A percentile compares a stretch with the other conserved stretches of the same genome.
phyloP scores from a whole-genome alignment of 2,888 invertebrate species.

The Philaethria dido region DNA sequence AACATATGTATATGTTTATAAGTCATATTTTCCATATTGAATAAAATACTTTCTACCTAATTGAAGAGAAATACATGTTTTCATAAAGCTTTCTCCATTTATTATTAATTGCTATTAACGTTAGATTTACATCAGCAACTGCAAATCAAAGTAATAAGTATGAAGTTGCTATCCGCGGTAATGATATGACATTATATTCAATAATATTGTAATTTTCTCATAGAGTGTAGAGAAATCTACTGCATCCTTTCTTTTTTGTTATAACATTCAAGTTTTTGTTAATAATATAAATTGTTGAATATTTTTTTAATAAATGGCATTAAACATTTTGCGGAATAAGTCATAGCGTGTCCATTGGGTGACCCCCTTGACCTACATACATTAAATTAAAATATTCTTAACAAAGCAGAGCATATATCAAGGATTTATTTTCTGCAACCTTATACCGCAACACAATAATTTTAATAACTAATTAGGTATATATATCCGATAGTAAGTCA shows the following conservation, averaged over 20 bases:
- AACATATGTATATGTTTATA: too few relatives aligned
- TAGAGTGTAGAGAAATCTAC: not conserved
- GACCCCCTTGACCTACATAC: conserved; percentile 1
- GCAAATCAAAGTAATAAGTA: not conserved
- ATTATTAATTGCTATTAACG: not conserved
- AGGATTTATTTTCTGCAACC: not conserved
- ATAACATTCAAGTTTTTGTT: too few relatives aligned
- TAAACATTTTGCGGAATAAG: not conserved
- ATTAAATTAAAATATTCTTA: conserved; percentile 2
- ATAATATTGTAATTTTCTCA: not conserved
- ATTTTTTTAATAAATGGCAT: too few relatives aligned
- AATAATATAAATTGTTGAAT: too few relatives aligned
- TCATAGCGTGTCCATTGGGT: not conserved
- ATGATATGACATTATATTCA: not conserved
- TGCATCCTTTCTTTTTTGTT: not conserved
- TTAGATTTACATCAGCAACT: conserved; percentile 4
- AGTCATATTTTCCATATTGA: not conserved
- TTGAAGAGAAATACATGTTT: not conserved
- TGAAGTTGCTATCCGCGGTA: not conserved
- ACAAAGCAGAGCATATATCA: not conserved
- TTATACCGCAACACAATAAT: not conserved
- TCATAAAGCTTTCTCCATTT: not conserved
- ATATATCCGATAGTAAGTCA: too few relatives aligned
- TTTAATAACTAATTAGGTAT: too few relatives aligned
- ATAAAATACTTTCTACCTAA: not conserved